These are phyloP conservation scores for Urocynchramus pylzowi DNA, from an alignment of 2,113 vertebrate species.

Conservation along the genomic window DNA sequence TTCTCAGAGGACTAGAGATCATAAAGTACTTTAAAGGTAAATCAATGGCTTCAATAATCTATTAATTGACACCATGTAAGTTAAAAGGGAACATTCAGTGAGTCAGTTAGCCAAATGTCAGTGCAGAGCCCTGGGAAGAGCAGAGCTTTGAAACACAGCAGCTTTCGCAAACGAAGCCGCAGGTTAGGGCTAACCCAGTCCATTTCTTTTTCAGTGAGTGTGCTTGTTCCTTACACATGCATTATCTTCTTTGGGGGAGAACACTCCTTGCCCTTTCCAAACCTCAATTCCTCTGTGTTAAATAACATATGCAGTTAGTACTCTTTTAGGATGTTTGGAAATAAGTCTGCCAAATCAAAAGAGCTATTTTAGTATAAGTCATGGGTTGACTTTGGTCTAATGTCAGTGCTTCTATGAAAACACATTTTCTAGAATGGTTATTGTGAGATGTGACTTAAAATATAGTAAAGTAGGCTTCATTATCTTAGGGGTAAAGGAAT, in stretches of 20 bases:
- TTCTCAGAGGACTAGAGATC: neutral
- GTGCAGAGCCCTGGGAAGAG: neutral
- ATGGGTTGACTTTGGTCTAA: too few species aligned
- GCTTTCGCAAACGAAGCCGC: neutral
- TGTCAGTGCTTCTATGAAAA: too few species aligned
- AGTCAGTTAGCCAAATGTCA: neutral
- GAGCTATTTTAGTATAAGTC: neutral
- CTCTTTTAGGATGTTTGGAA: neutral
- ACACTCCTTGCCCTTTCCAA: neutral
- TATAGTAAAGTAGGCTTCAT: too few species aligned
- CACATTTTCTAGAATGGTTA: too few species aligned
- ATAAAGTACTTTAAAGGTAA: neutral
- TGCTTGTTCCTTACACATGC: neutral
- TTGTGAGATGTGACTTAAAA: too few species aligned
- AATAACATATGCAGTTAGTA: neutral
- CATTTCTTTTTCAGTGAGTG: neutral
- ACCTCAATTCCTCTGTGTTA: neutral
- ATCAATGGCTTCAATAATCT: neutral
- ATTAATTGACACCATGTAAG: neutral
- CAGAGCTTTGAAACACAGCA: neutral
- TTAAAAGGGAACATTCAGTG: neutral
- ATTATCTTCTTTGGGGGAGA: neutral
- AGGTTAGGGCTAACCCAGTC: neutral
- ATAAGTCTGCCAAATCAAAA: neutral
- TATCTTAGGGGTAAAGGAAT: too few species aligned